A percentile compares a stretch with the other conserved stretches of the same genome.
Evolutionary conservation across 1,140 invertebrate species (phyloP).

Genomic region (Drosophila equinoxialis): DNA sequence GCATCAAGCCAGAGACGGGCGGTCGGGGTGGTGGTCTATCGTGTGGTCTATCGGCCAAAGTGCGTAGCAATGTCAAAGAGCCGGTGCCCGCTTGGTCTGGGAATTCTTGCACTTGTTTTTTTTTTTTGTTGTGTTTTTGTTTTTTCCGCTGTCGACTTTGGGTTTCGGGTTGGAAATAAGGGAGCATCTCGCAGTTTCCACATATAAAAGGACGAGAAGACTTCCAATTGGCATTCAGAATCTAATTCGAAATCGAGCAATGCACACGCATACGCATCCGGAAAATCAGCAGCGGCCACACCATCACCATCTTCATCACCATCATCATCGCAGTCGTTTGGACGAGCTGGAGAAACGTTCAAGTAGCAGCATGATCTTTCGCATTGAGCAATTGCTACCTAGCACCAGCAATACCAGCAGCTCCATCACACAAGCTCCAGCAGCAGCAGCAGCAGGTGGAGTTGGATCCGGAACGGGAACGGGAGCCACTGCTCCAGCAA

Average conservation of each 20-base stretch:
- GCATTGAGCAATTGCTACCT: constrained; percentile 75
- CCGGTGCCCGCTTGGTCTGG: constrained; percentile 60
- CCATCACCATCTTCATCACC: neutral
- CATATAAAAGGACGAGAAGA: constrained; percentile 66
- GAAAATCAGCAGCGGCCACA: constrained; percentile 45
- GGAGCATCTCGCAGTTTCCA: constrained; percentile 37
- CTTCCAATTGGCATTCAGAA: constrained; percentile 80
- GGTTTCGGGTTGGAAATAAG: constrained; percentile 42
- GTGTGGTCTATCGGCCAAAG: constrained; percentile 55
- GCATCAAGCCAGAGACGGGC: constrained; percentile 42
- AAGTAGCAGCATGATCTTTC: constrained; percentile 71
- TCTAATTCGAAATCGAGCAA: constrained; percentile 66
- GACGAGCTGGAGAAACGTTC: constrained; percentile 50
- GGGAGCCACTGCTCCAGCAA: neutral
- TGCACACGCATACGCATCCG: constrained; percentile 70
- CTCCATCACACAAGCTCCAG: neutral
- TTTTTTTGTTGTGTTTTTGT: neutral
- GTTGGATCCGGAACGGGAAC: constrained; percentile 4
- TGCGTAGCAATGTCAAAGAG: constrained; percentile 73
- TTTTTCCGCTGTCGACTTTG: neutral
- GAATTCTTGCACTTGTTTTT: constrained; percentile 82
- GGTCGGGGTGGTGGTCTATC: neutral
- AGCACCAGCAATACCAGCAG: constrained; percentile 30
- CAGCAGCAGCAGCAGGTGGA: neutral
- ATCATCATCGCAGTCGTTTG: neutral